Percentiles rank a stretch among this genome's conserved stretches.
These are phyloP conservation scores for Spialia ferax DNA, from an alignment of 2,888 invertebrate genomes.

Conservation along the genomic window DNA sequence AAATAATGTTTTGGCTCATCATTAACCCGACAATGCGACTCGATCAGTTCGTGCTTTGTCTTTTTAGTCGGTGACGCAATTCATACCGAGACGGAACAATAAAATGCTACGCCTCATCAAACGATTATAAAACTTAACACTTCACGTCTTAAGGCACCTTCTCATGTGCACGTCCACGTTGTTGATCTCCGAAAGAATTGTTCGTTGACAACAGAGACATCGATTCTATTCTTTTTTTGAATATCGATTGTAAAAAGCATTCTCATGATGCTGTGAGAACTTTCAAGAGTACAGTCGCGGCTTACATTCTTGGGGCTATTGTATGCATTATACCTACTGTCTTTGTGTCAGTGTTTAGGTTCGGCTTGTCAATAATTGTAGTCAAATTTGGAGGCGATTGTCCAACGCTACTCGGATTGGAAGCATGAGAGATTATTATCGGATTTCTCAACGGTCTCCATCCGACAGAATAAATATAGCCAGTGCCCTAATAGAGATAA, in stretches of 20 bases:
- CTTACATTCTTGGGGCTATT: slow-evolving; percentile 76
- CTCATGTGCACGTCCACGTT: slow-evolving; percentile 47
- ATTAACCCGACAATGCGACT: slow-evolving; percentile 75
- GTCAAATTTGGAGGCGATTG: slow-evolving; percentile 58
- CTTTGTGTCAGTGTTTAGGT: slow-evolving; percentile 66
- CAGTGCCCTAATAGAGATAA: slow-evolving; percentile 58
- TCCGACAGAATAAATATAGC: slow-evolving; percentile 57
- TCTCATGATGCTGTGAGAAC: slow-evolving; percentile 84
- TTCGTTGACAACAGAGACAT: slow-evolving; percentile 86
- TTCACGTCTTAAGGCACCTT: slow-evolving; percentile 49
- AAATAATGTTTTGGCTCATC: slow-evolving; percentile 84
- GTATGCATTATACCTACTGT: slow-evolving; percentile 56
- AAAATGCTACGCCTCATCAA: slow-evolving; percentile 55
- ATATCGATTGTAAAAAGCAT: slow-evolving; percentile 85
- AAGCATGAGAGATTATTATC: slow-evolving; percentile 59
- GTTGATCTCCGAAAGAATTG: slow-evolving; percentile 80
- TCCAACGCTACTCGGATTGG: slow-evolving; percentile 54
- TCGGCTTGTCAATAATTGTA: slow-evolving; percentile 53
- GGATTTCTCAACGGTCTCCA: slow-evolving; percentile 52
- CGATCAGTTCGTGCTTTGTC: slow-evolving; percentile 81
- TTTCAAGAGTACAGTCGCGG: slow-evolving; percentile 72
- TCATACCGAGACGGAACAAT: slow-evolving; percentile 78
- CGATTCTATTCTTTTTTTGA: slow-evolving; percentile 82
- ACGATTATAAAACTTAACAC: slow-evolving; percentile 51
- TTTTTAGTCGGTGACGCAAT: slow-evolving; percentile 85